Base-by-base conservation (phyloP, 2,797 vertebrate species). In the Eutrigla gurnardus region DNA sequence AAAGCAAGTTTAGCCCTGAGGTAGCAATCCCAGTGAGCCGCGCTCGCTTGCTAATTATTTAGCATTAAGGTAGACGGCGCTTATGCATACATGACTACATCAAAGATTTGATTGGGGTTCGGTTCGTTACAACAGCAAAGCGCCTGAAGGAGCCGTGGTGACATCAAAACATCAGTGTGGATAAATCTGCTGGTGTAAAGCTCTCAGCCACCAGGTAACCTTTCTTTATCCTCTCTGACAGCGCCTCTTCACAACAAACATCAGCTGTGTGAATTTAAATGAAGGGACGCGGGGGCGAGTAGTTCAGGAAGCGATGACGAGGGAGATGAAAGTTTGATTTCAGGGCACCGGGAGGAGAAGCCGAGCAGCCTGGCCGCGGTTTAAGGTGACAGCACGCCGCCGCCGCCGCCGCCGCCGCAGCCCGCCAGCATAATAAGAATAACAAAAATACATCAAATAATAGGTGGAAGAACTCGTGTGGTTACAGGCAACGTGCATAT, bases 1-100 rank as follows among this genome's bases (percentile, higher is more conserved):
- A 91, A 89, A 93, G 92, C 88, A 81, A 89, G 91, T 89, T 92
- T 85, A 88, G 92, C 94, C 94, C 94, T 57, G 88, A 93, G 94
- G 94, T 93, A 88, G 89, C 86, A 82, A 89, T 91, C 93, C 93
- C 88, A 91, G 88, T 86, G 91, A 84, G 93, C 85, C 64, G 40
- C 50, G 67, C 64, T 77, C 82, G 83, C 77, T 50, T 47, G 94
- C 93, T 95, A 95, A 95, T 95, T 95, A 95, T 95, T 94, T 94
- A 94, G 93, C 91, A 95, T 95, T 95, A 96, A 95, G 94, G 94
- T 95, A 94, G 95, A 95, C 88, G 81, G 89, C 86, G 88, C 90
- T 92, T 90, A 87, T 83, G 91, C 90, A 78, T 91, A 92, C 92
- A 93, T 93, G 94, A 95, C 93, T 92, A 94, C 95, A 93, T 95